Percentiles rank a stretch among this genome's conserved stretches.
Evolutionary conservation across 2,888 invertebrate genomes (phyloP).

Genomic region (Habroteleia sp.): DNA sequence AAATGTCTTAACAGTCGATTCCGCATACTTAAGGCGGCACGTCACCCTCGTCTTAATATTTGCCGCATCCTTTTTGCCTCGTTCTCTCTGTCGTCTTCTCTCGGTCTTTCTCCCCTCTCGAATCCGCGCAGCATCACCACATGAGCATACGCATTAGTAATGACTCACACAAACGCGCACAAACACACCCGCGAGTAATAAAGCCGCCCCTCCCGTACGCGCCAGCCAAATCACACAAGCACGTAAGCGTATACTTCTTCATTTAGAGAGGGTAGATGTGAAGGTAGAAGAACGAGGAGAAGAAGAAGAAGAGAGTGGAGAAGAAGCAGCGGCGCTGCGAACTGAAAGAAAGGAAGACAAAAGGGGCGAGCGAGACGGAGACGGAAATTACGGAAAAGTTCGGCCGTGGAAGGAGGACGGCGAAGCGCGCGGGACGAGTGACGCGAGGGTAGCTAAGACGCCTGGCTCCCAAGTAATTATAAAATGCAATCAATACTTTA

Average conservation of each 20-base stretch:
- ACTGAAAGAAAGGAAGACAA: conserved; percentile 64
- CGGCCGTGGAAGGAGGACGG: conserved; percentile 66
- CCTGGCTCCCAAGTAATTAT: conserved; percentile 81
- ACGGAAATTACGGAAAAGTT: conserved; percentile 70
- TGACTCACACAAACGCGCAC: conserved; percentile 48
- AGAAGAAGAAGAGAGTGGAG: conserved; percentile 50
- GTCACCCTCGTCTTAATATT: conserved; percentile 68
- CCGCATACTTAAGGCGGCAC: conserved; percentile 64
- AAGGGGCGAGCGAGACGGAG: conserved; percentile 67
- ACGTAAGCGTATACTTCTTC: conserved; percentile 69
- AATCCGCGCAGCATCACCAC: conserved; percentile 65
- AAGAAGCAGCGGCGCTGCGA: conserved; percentile 53
- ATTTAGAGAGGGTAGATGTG: conserved; percentile 64
- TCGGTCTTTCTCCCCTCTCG: conserved; percentile 22
- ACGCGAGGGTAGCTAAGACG: conserved; percentile 80
- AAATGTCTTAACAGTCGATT: conserved; percentile 63
- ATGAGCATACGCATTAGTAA: conserved; percentile 68
- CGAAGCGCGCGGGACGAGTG: conserved; percentile 66
- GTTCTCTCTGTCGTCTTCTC: conserved; percentile 19
- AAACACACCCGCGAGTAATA: conserved; percentile 41
- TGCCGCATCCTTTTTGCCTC: conserved; percentile 53
- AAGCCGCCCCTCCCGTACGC: conserved; percentile 61
- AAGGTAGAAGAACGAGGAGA: conserved; percentile 21
- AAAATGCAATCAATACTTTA: conserved; percentile 82
- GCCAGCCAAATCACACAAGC: conserved; percentile 66